These are phyloP conservation scores for Carassius gibelio DNA, from an alignment of 2,113 vertebrate genomes.

Conservation along the genomic window DNA sequence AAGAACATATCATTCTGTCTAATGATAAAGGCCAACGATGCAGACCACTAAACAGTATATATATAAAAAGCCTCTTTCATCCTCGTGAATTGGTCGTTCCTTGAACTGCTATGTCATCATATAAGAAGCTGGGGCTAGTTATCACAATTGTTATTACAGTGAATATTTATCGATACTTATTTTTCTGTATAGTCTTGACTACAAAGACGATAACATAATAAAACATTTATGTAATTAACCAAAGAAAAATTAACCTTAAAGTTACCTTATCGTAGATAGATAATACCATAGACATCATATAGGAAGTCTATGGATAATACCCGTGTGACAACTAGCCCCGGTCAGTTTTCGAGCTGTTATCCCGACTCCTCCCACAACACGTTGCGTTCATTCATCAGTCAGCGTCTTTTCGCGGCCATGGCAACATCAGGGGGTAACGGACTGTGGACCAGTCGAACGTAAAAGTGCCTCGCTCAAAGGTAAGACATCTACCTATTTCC, in stretches of 20 bases:
- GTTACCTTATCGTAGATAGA: too few species aligned
- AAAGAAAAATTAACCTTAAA: too few species aligned
- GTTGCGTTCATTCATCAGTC: constrained; percentile 20
- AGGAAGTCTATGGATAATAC: too few species aligned
- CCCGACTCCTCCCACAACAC: constrained; percentile 20
- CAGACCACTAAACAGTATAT: neutral
- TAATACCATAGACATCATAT: neutral
- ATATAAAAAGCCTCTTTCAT: neutral
- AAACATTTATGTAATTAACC: neutral
- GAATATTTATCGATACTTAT: neutral
- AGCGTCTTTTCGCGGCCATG: constrained; percentile 78
- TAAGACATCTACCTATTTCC: constrained; percentile 34
- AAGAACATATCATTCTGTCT: neutral
- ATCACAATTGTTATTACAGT: neutral
- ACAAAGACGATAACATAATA: neutral
- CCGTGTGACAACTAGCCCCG: neutral
- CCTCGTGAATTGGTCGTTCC: neutral
- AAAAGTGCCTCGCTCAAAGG: constrained; percentile 59
- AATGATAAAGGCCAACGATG: neutral
- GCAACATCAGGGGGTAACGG: constrained; percentile 67
- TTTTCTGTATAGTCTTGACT: neutral
- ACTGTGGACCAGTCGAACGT: constrained; percentile 25
- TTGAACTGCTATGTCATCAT: neutral
- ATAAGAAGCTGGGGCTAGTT: neutral
- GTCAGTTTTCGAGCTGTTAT: neutral